A percentile compares a stretch with the other conserved stretches of the same genome.
Evolutionary conservation across 2,113 vertebrate genomes (phyloP).

Genomic region (Myanophis thanlyinensis): DNA sequence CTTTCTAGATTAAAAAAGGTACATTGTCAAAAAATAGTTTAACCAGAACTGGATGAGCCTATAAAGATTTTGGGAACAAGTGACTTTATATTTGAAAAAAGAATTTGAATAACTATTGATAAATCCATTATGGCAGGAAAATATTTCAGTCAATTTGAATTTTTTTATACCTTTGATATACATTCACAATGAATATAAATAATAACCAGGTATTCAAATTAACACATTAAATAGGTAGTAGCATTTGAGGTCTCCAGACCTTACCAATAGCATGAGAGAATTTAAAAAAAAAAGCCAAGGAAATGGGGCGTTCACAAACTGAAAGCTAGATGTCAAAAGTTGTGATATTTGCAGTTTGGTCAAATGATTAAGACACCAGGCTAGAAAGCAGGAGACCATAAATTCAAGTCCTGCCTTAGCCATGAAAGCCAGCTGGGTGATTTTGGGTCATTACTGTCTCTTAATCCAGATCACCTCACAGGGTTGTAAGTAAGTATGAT

Average conservation of each 20-base stretch:
- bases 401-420: background rate
- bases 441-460: background rate
- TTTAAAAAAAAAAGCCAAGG: too few species aligned
- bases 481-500: background rate
- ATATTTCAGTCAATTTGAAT: background rate
- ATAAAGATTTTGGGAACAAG: background rate
- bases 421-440: background rate
- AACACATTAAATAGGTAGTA: background rate
- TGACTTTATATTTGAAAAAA: background rate
- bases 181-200: background rate
- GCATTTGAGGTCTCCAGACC: background rate
- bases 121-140: background rate
- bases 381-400: background rate
- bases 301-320: background rate
- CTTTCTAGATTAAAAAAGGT: background rate
- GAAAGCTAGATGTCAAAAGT: background rate
- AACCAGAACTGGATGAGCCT: background rate
- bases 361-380: background rate
- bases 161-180: background rate
- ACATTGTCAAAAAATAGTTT: background rate
- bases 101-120: background rate
- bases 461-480: background rate
- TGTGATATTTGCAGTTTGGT: background rate
- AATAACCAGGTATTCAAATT: background rate
- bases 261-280: background rate